These are phyloP conservation scores for Cataglyphis livida DNA, from an alignment of 2,888 invertebrate species.

Conservation along the genomic window DNA sequence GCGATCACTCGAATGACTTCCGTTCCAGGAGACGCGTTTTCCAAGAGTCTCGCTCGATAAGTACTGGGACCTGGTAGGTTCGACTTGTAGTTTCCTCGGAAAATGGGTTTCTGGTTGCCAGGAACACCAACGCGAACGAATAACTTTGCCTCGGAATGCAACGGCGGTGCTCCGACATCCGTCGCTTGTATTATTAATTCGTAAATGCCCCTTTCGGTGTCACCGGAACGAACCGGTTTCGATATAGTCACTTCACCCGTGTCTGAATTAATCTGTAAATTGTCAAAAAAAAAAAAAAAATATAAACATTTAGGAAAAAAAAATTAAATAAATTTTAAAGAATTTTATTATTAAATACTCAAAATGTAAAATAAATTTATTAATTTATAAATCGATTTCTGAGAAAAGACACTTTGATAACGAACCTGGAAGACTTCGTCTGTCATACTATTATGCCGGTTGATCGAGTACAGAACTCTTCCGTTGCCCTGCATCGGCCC, in stretches of 20 bases:
- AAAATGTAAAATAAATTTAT: background rate
- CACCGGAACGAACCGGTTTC: slow-evolving; percentile 90
- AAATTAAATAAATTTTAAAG: background rate
- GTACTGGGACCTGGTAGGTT: slow-evolving; percentile 88
- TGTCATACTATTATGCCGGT: slow-evolving; percentile 90
- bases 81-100: slow-evolving; percentile 90
- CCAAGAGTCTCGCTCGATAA: slow-evolving; percentile 90
- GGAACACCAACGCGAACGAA: slow-evolving; percentile 92
- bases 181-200: slow-evolving; percentile 90
- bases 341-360: background rate
- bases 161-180: slow-evolving; percentile 90
- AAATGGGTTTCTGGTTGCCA: slow-evolving; percentile 93
- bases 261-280: slow-evolving; percentile 87
- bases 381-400: background rate
- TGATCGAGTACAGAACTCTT: slow-evolving; percentile 89
- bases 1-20: slow-evolving; percentile 91
- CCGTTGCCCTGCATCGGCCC: slow-evolving; percentile 91
- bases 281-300: background rate
- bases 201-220: slow-evolving; percentile 91
- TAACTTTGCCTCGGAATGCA: slow-evolving; percentile 89
- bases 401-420: background rate
- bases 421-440: slow-evolving; percentile 86
- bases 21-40: slow-evolving; percentile 90
- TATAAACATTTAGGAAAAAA: background rate
- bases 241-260: slow-evolving; percentile 91